Conservation (phyloP, 1,140 invertebrate species). For the Telenomus remus region DNA sequence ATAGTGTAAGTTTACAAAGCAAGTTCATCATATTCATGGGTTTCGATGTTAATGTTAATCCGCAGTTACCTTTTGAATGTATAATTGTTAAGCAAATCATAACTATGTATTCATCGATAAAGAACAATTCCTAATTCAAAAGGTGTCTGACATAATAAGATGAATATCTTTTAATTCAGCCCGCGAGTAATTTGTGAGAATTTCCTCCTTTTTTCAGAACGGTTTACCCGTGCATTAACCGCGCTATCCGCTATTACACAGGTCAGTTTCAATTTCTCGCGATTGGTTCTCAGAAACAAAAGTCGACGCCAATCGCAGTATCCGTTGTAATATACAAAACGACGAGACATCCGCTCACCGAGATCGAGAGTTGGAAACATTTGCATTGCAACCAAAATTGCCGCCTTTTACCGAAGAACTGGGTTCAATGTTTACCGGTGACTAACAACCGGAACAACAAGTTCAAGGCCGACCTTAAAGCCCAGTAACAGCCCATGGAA, state of each 20-base stretch:
- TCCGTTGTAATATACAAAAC: too few relatives aligned
- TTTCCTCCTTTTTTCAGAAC: conserved; percentile 37
- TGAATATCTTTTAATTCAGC: conserved; percentile 55
- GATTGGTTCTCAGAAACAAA: neutral
- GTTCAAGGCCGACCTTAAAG: conserved; percentile 27
- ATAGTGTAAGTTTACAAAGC: too few relatives aligned
- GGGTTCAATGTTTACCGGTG: conserved; percentile 13
- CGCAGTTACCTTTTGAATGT: conserved; percentile 37
- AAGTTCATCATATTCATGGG: conserved; percentile 30
- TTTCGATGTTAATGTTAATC: conserved; percentile 44
- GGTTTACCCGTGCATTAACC: conserved; percentile 4
- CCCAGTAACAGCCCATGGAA: neutral
- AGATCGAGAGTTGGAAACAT: too few relatives aligned
- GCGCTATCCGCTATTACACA: neutral
- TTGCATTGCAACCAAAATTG: neutral
- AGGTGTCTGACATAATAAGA: conserved; percentile 22
- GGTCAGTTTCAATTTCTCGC: conserved; percentile 16
- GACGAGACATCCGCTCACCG: too few relatives aligned
- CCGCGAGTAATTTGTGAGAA: conserved; percentile 48
- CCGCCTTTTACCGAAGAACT: conserved; percentile 5
- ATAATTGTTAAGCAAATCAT: conserved; percentile 14
- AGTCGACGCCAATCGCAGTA: too few relatives aligned
- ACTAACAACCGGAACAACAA: conserved; percentile 41
- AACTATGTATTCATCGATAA: conserved; percentile 40
- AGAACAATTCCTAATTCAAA: conserved; percentile 45